phyloP scores from a whole-genome alignment of 1,140 invertebrate species.

The Calephelis virginiensis region DNA sequence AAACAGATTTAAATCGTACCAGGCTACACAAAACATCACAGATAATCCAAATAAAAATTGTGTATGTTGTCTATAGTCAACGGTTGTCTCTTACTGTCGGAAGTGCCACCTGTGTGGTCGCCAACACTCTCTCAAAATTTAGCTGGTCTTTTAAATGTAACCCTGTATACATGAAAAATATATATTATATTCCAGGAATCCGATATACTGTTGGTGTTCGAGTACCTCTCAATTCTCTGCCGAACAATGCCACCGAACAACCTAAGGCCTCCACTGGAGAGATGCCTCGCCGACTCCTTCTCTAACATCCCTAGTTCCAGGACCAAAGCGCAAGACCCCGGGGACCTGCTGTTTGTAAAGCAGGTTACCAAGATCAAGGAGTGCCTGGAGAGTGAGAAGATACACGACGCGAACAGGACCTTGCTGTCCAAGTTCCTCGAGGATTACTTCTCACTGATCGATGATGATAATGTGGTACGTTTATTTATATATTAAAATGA shows the following conservation, averaged over 20 bases:
- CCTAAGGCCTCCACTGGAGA: constrained; percentile 46
- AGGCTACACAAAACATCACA: too few species aligned
- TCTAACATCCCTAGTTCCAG: constrained; percentile 21
- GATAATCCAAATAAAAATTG: too few species aligned
- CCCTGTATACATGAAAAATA: too few species aligned
- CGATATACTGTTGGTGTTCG: constrained; percentile 52
- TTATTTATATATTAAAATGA: too few species aligned
- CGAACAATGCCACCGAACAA: constrained; percentile 54
- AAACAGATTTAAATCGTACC: too few species aligned
- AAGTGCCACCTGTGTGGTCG: too few species aligned
- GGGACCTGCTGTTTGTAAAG: constrained; percentile 44
- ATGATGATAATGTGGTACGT: constrained; percentile 68
- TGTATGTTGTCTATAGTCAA: too few species aligned
- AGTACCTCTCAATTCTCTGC: constrained; percentile 55
- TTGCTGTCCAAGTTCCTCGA: constrained; percentile 74
- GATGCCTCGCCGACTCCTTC: constrained; percentile 41
- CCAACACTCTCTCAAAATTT: too few species aligned
- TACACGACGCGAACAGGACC: constrained; percentile 78
- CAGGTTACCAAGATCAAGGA: constrained; percentile 48
- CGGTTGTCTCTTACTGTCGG: too few species aligned
- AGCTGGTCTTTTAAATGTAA: too few species aligned
- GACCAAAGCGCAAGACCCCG: constrained; percentile 19
- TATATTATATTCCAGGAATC: constrained; percentile 43
- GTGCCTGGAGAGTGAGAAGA: constrained; percentile 70
- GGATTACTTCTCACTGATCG: constrained; percentile 67